Conservation (phyloP, 2,797 vertebrate species). For the Epinephelus awoara region DNA sequence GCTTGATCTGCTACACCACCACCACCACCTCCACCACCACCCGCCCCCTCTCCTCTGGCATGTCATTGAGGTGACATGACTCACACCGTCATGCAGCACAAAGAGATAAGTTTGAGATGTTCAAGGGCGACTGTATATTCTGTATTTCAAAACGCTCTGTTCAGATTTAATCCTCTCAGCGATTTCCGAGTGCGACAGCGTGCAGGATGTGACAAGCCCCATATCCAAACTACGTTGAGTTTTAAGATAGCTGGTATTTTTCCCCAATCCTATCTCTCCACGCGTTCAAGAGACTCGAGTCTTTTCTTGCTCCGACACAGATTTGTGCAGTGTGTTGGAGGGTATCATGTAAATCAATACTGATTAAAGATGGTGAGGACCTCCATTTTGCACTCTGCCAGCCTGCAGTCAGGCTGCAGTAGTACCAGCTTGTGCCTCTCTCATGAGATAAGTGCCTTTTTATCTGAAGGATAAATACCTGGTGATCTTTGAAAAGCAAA, state of each 20-base stretch:
- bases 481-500: neutral
- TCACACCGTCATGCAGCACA: conserved; percentile 46
- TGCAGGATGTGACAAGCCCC: conserved; percentile 46
- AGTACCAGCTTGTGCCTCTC: conserved; percentile 10
- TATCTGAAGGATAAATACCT: neutral
- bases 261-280: conserved; percentile 6
- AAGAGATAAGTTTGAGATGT: conserved; percentile 64
- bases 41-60: conserved; percentile 17
- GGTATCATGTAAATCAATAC: conserved; percentile 64
- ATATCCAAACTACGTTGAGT: neutral
- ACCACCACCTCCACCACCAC: conserved; percentile 5
- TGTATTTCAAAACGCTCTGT: conserved; percentile 46
- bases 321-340: conserved; percentile 36
- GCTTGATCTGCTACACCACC: conserved; percentile 59
- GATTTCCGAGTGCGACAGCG: conserved; percentile 38
- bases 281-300: neutral
- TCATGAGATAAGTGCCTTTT: conserved; percentile 16
- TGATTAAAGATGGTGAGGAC: conserved; percentile 64
- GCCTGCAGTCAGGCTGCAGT: conserved; percentile 26
- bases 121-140: conserved; percentile 45
- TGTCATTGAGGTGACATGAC: conserved; percentile 66
- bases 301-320: conserved; percentile 41
- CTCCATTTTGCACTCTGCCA: conserved; percentile 56
- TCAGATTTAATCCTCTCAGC: conserved; percentile 61
- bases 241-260: conserved; percentile 41